A percentile compares a stretch with the other conserved stretches of the same genome.
Conservation (phyloP, 2,888 invertebrate species). For the Ophion ventricosus region DNA sequence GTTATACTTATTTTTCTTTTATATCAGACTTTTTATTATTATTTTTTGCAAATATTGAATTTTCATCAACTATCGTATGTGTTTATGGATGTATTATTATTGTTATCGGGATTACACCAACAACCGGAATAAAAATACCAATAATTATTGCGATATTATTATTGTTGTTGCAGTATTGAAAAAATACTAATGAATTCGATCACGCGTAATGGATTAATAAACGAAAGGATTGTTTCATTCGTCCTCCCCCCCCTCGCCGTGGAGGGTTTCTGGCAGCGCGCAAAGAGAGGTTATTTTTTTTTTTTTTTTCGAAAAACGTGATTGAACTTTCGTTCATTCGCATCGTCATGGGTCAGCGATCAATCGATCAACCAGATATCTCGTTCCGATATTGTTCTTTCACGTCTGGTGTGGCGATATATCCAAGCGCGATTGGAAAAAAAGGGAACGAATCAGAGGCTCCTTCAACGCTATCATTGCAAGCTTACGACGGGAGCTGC, state of each 20-base stretch:
- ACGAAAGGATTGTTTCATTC: slow-evolving; percentile 22
- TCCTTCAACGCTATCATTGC: slow-evolving; percentile 18
- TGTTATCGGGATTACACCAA: neutral
- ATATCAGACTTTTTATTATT: too few relatives aligned
- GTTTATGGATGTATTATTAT: too few relatives aligned
- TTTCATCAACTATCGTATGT: too few relatives aligned
- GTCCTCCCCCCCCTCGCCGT: neutral
- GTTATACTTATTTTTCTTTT: too few relatives aligned
- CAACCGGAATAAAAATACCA: neutral
- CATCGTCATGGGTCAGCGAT: slow-evolving; percentile 34
- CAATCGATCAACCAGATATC: slow-evolving; percentile 45
- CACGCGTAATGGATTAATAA: neutral
- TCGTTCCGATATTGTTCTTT: neutral
- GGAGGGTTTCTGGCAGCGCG: neutral
- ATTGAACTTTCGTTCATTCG: slow-evolving; percentile 10
- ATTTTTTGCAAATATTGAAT: too few relatives aligned
- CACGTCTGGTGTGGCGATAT: neutral
- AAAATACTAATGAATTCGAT: neutral
- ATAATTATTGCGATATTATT: neutral
- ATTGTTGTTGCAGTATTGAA: neutral
- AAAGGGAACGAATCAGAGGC: neutral
- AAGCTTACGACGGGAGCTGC: slow-evolving; percentile 10
- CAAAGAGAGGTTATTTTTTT: neutral
- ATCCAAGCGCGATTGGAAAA: slow-evolving; percentile 17
- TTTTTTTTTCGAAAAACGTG: slow-evolving; percentile 21